Percentiles rank a stretch among this genome's conserved stretches.
Evolutionary conservation across 2,797 vertebrate genomes (phyloP).

Genomic region (Tokudaia tokunoshimensis): DNA sequence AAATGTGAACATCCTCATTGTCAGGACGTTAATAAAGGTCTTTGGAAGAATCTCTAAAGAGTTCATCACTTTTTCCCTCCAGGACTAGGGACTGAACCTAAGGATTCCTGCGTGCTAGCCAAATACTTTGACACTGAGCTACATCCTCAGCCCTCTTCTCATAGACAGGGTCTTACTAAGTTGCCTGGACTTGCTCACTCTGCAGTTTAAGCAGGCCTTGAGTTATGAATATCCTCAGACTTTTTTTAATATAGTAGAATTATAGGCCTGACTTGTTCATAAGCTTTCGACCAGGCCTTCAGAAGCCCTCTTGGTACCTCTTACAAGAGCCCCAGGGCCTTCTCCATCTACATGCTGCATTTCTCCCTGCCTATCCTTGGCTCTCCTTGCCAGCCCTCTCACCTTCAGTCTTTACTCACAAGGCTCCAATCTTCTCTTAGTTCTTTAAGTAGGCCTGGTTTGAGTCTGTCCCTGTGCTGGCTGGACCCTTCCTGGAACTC

Average conservation of each 20-base stretch:
- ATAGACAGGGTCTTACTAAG: neutral
- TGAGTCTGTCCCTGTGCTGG: neutral
- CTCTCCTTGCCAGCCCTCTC: neutral
- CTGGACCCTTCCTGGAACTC: neutral
- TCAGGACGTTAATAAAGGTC: neutral
- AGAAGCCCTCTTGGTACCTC: accelerated
- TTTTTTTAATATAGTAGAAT: neutral
- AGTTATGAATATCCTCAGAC: neutral
- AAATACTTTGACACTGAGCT: neutral
- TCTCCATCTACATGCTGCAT: neutral
- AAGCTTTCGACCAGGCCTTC: neutral
- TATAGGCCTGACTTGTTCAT: neutral
- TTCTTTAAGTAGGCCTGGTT: neutral
- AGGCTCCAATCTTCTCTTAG: neutral
- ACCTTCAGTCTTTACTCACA: neutral
- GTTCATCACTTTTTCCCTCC: neutral
- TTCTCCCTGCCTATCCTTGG: neutral
- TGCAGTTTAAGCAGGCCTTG: neutral
- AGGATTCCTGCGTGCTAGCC: neutral
- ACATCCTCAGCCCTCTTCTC: neutral
- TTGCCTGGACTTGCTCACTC: neutral
- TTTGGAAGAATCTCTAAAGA: neutral
- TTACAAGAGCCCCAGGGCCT: neutral
- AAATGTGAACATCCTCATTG: neutral
- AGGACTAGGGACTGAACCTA: neutral